These are phyloP conservation scores for Achlya flavicornis DNA, from an alignment of 2,888 invertebrate species.

Conservation along the genomic window DNA sequence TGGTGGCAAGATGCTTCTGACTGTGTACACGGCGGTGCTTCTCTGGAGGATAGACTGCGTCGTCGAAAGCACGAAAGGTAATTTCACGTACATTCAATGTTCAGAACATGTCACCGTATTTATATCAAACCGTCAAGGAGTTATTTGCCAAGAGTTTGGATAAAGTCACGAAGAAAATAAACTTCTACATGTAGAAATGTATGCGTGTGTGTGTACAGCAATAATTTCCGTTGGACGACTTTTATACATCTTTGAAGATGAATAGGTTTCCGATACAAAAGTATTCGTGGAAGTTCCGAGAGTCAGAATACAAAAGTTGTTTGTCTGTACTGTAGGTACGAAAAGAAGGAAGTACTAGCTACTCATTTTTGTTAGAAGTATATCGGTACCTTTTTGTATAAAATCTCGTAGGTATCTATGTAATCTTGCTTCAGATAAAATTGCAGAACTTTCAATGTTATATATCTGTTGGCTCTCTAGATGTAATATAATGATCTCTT, in stretches of 20 bases:
- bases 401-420: too few species aligned
- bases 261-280: constrained; percentile 7
- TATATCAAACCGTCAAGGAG: constrained; percentile 1
- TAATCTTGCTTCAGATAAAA: too few species aligned
- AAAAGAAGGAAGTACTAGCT: background rate
- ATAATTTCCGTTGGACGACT: constrained; percentile 5
- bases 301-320: constrained; percentile 1
- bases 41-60: constrained; percentile 76
- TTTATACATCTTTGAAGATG: constrained; percentile 8
- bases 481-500: too few species aligned
- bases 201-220: background rate
- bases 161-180: constrained; percentile 5
- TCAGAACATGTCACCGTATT: constrained; percentile 19
- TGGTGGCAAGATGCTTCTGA: constrained; percentile 72
- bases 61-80: constrained; percentile 79
- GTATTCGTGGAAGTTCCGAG: constrained; percentile 3
- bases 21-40: constrained; percentile 67
- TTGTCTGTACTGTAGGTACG: constrained; percentile 1
- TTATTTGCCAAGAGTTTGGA: constrained; percentile 6
- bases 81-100: constrained; percentile 35
- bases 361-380: background rate
- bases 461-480: too few species aligned
- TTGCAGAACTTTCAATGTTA: too few species aligned
- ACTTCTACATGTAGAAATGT: background rate
- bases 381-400: too few species aligned